Percentiles rank a stretch among this genome's conserved stretches.
phyloP scores from a whole-genome alignment of 2,113 vertebrate genomes.

The Vanacampus margaritifer region DNA sequence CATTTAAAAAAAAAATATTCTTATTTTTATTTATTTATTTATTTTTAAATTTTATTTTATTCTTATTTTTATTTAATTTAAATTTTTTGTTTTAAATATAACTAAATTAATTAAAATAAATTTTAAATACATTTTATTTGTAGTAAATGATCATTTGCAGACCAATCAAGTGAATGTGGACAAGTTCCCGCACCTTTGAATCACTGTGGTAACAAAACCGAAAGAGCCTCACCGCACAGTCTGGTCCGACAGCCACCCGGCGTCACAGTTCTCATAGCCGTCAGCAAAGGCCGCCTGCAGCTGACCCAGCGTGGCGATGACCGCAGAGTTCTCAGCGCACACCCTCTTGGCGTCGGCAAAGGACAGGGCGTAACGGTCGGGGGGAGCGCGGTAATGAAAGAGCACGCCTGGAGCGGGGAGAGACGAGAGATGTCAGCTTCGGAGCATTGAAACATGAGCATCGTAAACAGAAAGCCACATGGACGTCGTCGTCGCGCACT shows the following conservation, averaged over 20 bases:
- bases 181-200: too few species aligned
- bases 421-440: conserved; percentile 28
- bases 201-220: too few species aligned
- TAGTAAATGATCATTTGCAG: too few species aligned
- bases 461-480: conserved; percentile 25
- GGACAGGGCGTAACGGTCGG: conserved; percentile 82
- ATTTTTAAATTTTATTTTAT: too few species aligned
- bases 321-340: conserved; percentile 82
- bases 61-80: too few species aligned
- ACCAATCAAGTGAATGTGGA: too few species aligned
- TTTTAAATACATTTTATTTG: too few species aligned
- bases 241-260: conserved; percentile 90
- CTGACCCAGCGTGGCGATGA: conserved; percentile 81
- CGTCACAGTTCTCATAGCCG: conserved; percentile 94
- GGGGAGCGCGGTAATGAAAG: conserved; percentile 91
- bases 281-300: conserved; percentile 91
- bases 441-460: conserved; percentile 18
- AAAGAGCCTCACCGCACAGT: conserved; percentile 79
- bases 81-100: too few species aligned
- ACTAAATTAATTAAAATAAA: too few species aligned
- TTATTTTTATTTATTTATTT: too few species aligned
- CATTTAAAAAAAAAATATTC: too few species aligned
- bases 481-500: conserved; percentile 31
- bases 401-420: conserved; percentile 77
- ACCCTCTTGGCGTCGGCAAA: conserved; percentile 81